These are phyloP conservation scores for Yponomeuta malinellus DNA, from an alignment of 2,888 invertebrate species.

Conservation along the genomic window DNA sequence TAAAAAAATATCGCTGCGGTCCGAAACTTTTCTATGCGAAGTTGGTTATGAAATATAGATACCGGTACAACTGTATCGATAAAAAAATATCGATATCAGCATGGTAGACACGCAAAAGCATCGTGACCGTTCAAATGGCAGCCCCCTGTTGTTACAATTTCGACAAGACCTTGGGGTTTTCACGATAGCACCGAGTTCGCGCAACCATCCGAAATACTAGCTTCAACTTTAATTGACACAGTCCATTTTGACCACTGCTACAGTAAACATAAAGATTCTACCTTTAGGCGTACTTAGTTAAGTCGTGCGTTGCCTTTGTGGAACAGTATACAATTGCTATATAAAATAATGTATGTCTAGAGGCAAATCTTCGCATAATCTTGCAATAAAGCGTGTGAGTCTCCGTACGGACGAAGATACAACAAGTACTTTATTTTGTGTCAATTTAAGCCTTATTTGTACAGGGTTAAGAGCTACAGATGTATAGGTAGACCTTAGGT, in stretches of 20 bases:
- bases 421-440: background rate
- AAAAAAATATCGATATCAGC: constrained; percentile 23
- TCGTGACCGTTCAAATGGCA: constrained; percentile 42
- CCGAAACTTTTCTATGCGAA: too few species aligned
- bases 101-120: constrained; percentile 22
- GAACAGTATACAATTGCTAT: constrained; percentile 20
- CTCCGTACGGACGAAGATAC: constrained; percentile 19
- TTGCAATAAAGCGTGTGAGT: constrained; percentile 35
- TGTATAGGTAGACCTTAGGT: background rate
- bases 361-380: constrained; percentile 36
- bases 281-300: background rate
- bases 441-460: background rate
- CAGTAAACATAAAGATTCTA: background rate
- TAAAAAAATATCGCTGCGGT: too few species aligned
- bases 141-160: constrained; percentile 47
- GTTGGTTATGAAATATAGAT: too few species aligned
- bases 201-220: constrained; percentile 20
- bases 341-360: constrained; percentile 18
- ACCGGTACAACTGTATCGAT: too few species aligned
- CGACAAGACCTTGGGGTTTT: constrained; percentile 64
- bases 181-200: constrained; percentile 29
- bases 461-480: background rate
- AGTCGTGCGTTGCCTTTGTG: background rate
- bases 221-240: constrained; percentile 10
- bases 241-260: constrained; percentile 7